Evolutionary conservation across 2,888 invertebrate species (phyloP), one percentile per base, ranked within the genome.

Genomic region (Prenolepis imparis): DNA sequence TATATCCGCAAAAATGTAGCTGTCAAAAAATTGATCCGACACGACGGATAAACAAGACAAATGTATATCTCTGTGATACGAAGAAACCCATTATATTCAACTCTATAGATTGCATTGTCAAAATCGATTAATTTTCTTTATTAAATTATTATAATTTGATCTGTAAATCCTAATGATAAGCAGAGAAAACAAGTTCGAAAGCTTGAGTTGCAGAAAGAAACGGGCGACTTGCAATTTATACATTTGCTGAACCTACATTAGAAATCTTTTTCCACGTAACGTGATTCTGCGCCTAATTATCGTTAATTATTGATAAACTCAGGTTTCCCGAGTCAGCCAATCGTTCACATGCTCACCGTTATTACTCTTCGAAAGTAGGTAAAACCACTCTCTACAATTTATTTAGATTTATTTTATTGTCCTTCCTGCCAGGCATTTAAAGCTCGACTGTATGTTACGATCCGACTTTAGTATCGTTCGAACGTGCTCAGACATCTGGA

Each of bases 361-460:
- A 74, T 64, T 9, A 8, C 15, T n/a, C 66, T 64, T 77, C n/a
- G 39, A 9, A 55, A 68, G 24, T 82, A 48, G n/a, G 48, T 74
- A 72, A 52, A n/a, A 39, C 48, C 36, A 44, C 3, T 9, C 21
- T 21, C 80, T 44, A 61, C 39, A 74, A 81, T 73, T 66, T 57
- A 77, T 55, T 41, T 41, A 57, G 55, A 77, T 77, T 77, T 77
- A 77, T 77, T 77, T 77, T 77, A 77, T 66, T 55, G 77, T 77
- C 39, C 24, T 41, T 1, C 21, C 57, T 57, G 41, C 66, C 28
- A 57, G 41, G 15, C 57, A 39, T 77, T 77, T 77, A 57, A 57
- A 77, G 41, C 57, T 41, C 66, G n/a, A 18, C 41, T 28, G 24
- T 55, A 66, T n/a, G n/a, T 66, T 77, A 78, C 70, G 59, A 70